Percentiles rank a stretch among this genome's conserved stretches.
Conservation (phyloP, 2,888 invertebrate species). For the Dascillus cervinus region DNA sequence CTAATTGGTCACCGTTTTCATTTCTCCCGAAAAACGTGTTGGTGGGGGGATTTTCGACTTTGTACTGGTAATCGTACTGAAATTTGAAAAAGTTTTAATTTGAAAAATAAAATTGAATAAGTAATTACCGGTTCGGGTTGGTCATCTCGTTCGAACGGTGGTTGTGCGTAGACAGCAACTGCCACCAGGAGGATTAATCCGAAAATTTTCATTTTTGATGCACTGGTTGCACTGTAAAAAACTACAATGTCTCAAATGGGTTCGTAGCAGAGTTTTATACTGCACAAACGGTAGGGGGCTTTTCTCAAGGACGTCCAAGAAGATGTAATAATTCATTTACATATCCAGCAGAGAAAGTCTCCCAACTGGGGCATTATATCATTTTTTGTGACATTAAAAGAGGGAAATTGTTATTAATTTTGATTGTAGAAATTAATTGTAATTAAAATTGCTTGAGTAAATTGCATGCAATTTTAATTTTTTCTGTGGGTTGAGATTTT, state of each 20-base stretch:
- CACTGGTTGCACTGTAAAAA: too few species aligned
- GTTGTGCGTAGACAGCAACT: slow-evolving; percentile 7
- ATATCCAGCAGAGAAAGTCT: too few species aligned
- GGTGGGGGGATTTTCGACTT: slow-evolving; percentile 64
- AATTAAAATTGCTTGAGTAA: too few species aligned
- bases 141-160: slow-evolving; percentile 8
- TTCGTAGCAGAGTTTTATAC: slow-evolving; percentile 9
- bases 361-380: too few species aligned
- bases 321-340: slow-evolving; percentile 9
- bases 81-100: slow-evolving; percentile 17
- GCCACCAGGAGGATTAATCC: slow-evolving; percentile 3
- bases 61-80: slow-evolving; percentile 67
- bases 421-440: too few species aligned
- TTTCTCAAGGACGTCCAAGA: slow-evolving; percentile 10
- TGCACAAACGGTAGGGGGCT: slow-evolving; percentile 7
- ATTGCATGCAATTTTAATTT: too few species aligned
- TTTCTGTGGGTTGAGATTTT: too few species aligned
- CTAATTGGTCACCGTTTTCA: slow-evolving; percentile 56
- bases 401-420: too few species aligned
- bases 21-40: slow-evolving; percentile 61
- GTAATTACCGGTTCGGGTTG: slow-evolving; percentile 17
- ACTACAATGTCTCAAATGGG: too few species aligned
- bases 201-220: too few species aligned
- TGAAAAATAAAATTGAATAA: slow-evolving; percentile 5
- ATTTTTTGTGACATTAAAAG: too few species aligned